Conservation (phyloP, 53 echinoderm and acorn worm genomes). For the Crossaster papposus region DNA sequence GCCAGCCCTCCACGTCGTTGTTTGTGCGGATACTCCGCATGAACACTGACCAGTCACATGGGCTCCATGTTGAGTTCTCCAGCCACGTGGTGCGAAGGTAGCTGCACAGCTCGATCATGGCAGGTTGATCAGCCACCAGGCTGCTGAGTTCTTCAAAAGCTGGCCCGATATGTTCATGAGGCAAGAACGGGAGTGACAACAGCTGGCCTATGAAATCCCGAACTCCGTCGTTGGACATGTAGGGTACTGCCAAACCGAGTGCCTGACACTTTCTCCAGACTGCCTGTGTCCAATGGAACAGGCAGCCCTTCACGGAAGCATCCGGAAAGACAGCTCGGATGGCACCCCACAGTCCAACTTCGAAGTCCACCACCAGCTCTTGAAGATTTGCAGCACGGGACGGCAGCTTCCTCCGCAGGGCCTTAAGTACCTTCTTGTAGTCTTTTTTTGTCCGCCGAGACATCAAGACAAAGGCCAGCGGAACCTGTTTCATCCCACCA, state of each 20-base stretch:
- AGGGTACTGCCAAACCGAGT: constrained; percentile 30
- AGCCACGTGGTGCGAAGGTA: constrained; percentile 42
- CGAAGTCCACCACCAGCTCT: constrained; percentile 62
- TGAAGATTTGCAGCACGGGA: neutral
- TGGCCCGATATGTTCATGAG: constrained; percentile 32
- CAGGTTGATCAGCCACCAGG: neutral
- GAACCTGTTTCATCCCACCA: constrained; percentile 61
- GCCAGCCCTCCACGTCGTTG: constrained; percentile 49
- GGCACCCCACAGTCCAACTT: constrained; percentile 57
- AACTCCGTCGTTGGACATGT: constrained; percentile 10
- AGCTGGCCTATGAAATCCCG: constrained; percentile 29
- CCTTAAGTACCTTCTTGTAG: constrained; percentile 58
- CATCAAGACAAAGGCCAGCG: constrained; percentile 71
- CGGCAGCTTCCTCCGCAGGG: neutral
- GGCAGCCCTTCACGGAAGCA: constrained; percentile 33
- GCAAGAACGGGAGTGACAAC: constrained; percentile 63
- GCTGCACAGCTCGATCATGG: constrained; percentile 21
- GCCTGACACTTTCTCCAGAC: constrained; percentile 61
- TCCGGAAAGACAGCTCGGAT: constrained; percentile 41
- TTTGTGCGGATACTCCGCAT: constrained; percentile 9
- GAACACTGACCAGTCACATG: constrained; percentile 11
- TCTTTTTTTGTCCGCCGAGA: constrained; percentile 52
- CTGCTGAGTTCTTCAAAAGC: constrained; percentile 20
- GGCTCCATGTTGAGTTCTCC: neutral
- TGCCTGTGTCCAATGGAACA: constrained; percentile 62